A percentile compares a stretch with the other conserved stretches of the same genome.
Conservation (phyloP, 2,888 invertebrate species). For the Xanthia togata region DNA sequence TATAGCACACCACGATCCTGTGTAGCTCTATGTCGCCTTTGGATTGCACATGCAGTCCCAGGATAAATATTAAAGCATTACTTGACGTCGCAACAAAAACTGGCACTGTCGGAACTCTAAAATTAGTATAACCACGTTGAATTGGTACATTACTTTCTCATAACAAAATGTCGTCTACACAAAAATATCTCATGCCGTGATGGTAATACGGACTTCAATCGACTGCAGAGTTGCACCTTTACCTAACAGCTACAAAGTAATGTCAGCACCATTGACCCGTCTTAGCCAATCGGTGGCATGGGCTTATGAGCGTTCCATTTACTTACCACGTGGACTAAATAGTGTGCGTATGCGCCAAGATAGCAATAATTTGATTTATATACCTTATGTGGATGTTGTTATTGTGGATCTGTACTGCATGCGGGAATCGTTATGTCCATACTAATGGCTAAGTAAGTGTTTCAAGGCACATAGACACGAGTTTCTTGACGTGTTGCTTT, state of each 20-base stretch:
- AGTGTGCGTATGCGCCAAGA: conserved; percentile 50
- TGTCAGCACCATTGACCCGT: conserved; percentile 26
- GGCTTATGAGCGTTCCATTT: conserved; percentile 36
- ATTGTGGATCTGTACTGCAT: conserved; percentile 37
- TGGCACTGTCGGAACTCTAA: background rate
- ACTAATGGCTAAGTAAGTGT: background rate
- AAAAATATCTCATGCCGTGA: background rate
- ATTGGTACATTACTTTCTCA: background rate
- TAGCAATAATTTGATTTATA: conserved; percentile 58
- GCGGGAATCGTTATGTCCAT: conserved; percentile 10
- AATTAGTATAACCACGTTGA: background rate
- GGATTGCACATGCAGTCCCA: background rate
- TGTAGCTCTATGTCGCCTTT: background rate
- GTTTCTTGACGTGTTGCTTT: background rate
- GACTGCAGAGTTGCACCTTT: conserved; percentile 37
- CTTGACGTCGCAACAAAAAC: background rate
- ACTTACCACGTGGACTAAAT: conserved; percentile 45
- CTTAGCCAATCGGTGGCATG: conserved; percentile 28
- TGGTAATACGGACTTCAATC: conserved; percentile 1
- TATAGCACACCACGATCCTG: too few species aligned
- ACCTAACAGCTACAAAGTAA: conserved; percentile 3
- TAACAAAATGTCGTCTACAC: background rate
- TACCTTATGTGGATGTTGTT: conserved; percentile 43
- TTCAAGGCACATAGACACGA: background rate
- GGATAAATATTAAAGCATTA: background rate